Conservation (phyloP, 2,888 invertebrate species). For the Meiosimyza decipiens region DNA sequence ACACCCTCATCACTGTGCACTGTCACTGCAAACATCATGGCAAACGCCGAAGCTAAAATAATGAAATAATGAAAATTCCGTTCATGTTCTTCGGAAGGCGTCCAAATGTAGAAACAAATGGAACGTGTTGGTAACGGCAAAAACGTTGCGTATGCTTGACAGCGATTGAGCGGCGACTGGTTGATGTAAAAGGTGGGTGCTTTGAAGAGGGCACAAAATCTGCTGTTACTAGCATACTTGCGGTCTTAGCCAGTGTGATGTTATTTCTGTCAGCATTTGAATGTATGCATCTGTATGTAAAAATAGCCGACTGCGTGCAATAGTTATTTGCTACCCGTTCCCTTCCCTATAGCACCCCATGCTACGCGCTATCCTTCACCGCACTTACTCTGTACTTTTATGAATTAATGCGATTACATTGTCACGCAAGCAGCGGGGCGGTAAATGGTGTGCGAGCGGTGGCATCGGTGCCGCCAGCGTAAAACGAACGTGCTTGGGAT, state of each 20-base stretch:
- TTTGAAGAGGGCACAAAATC: too few relatives aligned
- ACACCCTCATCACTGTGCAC: background rate
- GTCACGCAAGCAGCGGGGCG: background rate
- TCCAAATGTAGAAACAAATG: constrained; percentile 6
- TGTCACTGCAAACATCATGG: background rate
- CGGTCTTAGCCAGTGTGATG: too few relatives aligned
- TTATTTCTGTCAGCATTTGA: too few relatives aligned
- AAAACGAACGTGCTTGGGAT: constrained; percentile 2
- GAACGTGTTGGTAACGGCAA: constrained; percentile 14
- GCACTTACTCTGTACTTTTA: constrained; percentile 13
- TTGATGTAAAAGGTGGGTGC: too few relatives aligned
- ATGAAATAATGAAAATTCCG: constrained; percentile 29
- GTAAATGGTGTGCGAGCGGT: background rate
- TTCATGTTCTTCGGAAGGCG: constrained; percentile 5
- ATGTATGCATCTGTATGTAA: too few relatives aligned
- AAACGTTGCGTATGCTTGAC: too few relatives aligned
- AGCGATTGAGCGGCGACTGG: too few relatives aligned
- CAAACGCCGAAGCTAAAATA: constrained; percentile 12
- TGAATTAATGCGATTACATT: constrained; percentile 28
- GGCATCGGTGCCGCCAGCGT: background rate
- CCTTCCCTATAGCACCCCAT: too few relatives aligned
- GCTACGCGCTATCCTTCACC: too few relatives aligned
- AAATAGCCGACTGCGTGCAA: too few relatives aligned
- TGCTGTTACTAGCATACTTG: too few relatives aligned
- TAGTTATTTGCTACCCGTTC: too few relatives aligned